Percentiles rank a stretch among this genome's conserved stretches.
Conservation (phyloP, 2,888 invertebrate genomes). For the Dysmachus trigonus region DNA sequence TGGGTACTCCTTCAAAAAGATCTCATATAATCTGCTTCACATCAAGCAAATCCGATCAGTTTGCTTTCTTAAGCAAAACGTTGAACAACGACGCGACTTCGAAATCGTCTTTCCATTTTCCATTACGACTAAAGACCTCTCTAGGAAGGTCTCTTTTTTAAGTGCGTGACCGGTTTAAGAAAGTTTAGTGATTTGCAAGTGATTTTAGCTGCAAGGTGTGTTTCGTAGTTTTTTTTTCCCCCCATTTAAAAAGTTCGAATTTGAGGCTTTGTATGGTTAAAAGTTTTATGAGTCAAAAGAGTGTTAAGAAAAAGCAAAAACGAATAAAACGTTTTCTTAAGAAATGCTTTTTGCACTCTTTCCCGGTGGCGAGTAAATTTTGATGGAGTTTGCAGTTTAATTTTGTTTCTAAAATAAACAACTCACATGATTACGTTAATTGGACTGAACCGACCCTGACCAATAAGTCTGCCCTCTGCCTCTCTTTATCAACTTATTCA, state of each 20-base stretch:
- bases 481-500: background rate
- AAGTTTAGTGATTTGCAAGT: background rate
- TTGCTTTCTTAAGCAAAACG: conserved; percentile 1
- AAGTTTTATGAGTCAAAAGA: background rate
- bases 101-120: background rate
- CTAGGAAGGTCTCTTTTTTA: background rate
- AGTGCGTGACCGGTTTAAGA: conserved; percentile 15
- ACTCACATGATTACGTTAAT: background rate
- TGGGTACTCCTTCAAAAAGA: background rate
- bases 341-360: background rate
- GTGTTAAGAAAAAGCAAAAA: background rate
- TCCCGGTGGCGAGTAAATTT: background rate
- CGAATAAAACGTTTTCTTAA: background rate
- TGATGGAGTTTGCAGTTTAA: background rate
- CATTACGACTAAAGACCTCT: background rate
- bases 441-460: background rate
- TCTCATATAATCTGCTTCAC: background rate
- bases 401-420: background rate
- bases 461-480: background rate
- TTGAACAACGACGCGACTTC: background rate
- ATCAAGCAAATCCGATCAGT: conserved; percentile 23
- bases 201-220: background rate
- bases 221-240: background rate
- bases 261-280: background rate
- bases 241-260: background rate